Percentiles rank a stretch among this genome's conserved stretches.
phyloP scores from a whole-genome alignment of 2,888 invertebrate species.

The Lasioglossum leucozonium region DNA sequence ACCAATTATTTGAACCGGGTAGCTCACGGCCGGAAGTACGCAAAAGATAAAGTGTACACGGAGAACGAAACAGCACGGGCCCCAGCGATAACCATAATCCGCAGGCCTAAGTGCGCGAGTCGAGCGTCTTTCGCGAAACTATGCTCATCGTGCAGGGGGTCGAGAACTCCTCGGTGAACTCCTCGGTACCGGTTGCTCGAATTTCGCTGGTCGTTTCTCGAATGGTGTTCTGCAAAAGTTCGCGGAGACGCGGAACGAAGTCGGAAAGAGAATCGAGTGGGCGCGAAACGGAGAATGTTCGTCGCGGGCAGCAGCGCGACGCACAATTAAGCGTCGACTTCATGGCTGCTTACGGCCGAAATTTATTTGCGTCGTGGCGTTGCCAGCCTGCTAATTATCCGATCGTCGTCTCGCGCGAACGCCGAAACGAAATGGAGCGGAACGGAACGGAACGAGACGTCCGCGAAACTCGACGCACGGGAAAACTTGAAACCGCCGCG shows the following conservation, averaged over 20 bases:
- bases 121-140: background rate
- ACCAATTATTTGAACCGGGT: background rate
- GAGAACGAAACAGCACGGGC: background rate
- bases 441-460: constrained; percentile 49
- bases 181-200: constrained; percentile 39
- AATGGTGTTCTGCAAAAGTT: constrained; percentile 44
- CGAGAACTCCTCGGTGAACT: constrained; percentile 49
- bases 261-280: constrained; percentile 20
- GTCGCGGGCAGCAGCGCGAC: constrained; percentile 30
- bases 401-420: constrained; percentile 53
- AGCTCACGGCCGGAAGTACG: too few species aligned
- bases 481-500: constrained; percentile 72
- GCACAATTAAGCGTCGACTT: constrained; percentile 79
- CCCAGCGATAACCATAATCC: background rate
- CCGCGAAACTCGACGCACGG: constrained; percentile 40
- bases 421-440: constrained; percentile 37
- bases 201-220: constrained; percentile 39
- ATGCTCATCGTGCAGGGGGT: background rate
- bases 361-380: constrained; percentile 76
- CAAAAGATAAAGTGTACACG: background rate
- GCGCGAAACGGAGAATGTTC: background rate
- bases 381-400: constrained; percentile 78
- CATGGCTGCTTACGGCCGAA: constrained; percentile 76
- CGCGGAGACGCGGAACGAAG: constrained; percentile 17
- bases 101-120: background rate